Conservation (phyloP, 2,888 invertebrate species). For the Masnerella sp. region DNA sequence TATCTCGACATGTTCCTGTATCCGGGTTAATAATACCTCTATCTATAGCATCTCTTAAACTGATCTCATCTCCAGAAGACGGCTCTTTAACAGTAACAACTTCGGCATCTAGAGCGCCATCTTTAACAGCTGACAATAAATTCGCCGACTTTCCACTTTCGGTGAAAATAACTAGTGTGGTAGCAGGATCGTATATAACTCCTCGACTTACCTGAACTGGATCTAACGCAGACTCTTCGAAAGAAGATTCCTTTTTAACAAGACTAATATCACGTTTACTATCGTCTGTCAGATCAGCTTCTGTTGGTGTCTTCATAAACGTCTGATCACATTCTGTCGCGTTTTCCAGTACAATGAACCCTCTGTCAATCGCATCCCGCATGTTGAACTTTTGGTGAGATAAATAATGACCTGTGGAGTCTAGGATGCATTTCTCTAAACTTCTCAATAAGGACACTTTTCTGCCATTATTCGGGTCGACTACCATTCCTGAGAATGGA, state of each 20-base stretch:
- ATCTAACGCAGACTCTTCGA: slow-evolving; percentile 79
- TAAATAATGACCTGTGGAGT: slow-evolving; percentile 87
- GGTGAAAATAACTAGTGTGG: slow-evolving; percentile 86
- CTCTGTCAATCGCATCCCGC: slow-evolving; percentile 85
- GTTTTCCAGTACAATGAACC: slow-evolving; percentile 82
- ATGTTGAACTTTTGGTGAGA: slow-evolving; percentile 82
- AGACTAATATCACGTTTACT: slow-evolving; percentile 47
- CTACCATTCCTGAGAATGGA: slow-evolving; percentile 87
- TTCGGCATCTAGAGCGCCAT: slow-evolving; percentile 84
- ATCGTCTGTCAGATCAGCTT: slow-evolving; percentile 5
- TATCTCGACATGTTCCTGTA: slow-evolving; percentile 84
- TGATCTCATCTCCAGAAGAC: slow-evolving; percentile 82
- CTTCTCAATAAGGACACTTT: slow-evolving; percentile 84
- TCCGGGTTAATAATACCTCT: slow-evolving; percentile 86
- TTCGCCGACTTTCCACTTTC: slow-evolving; percentile 85
- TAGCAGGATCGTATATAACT: slow-evolving; percentile 88
- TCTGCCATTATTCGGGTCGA: slow-evolving; percentile 86
- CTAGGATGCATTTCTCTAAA: slow-evolving; percentile 87
- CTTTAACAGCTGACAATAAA: slow-evolving; percentile 86
- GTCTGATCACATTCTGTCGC: slow-evolving; percentile 76
- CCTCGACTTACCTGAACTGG: slow-evolving; percentile 86
- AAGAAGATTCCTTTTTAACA: slow-evolving; percentile 78
- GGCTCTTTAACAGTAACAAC: slow-evolving; percentile 86
- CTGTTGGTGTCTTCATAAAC: slow-evolving; percentile 72
- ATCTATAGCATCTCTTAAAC: slow-evolving; percentile 86